A percentile compares a stretch with the other conserved stretches of the same genome.
Conservation (phyloP, 2,888 invertebrate species). For the Tridacna gigas region DNA sequence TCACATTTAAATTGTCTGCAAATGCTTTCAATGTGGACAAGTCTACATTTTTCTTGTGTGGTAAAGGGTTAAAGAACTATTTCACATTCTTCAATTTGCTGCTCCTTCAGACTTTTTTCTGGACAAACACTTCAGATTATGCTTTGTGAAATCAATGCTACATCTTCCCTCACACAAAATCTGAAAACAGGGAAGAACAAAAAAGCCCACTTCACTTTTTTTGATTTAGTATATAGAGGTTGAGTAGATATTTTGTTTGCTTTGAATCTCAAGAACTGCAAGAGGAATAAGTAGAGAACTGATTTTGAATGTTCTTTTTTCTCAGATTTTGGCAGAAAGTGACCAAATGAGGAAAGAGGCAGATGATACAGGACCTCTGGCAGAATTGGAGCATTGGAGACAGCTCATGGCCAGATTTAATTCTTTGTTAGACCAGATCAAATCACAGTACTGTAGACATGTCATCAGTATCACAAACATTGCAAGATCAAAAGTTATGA, state of each 20-base stretch:
- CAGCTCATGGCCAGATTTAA: constrained; percentile 81
- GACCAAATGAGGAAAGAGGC: constrained; percentile 92
- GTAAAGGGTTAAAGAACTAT: neutral
- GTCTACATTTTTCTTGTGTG: neutral
- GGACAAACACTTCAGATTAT: too few species aligned
- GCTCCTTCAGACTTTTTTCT: too few species aligned
- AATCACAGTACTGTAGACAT: constrained; percentile 77
- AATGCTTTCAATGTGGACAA: neutral
- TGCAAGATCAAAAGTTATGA: constrained; percentile 80
- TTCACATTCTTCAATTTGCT: too few species aligned
- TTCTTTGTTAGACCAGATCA: constrained; percentile 82
- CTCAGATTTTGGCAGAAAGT: constrained; percentile 90
- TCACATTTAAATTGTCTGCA: too few species aligned
- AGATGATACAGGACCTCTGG: constrained; percentile 91
- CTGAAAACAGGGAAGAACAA: neutral
- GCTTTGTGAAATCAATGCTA: too few species aligned
- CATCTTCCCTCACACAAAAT: too few species aligned
- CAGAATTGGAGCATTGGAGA: constrained; percentile 84
- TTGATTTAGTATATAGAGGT: neutral
- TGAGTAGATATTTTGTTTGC: too few species aligned
- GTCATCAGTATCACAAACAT: constrained; percentile 81
- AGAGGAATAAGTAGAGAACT: too few species aligned
- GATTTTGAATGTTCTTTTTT: neutral
- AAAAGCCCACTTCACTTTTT: neutral
- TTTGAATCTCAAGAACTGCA: too few species aligned